These are phyloP conservation scores for Lytechinus variegatus DNA, from an alignment of 35 echinoderm and acorn worm species.

Conservation along the genomic window DNA sequence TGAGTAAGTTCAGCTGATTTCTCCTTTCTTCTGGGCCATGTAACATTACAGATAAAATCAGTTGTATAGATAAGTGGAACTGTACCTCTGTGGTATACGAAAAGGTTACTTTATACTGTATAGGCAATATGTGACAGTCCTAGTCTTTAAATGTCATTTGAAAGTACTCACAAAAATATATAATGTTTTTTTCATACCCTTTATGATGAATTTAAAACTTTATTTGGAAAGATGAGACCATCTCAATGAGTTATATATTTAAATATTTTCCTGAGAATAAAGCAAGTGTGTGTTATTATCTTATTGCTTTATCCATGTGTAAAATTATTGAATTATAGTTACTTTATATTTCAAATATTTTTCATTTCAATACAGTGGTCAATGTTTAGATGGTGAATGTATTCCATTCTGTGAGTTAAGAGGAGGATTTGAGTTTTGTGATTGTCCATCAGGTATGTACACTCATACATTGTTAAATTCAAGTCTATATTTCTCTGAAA, in stretches of 20 bases:
- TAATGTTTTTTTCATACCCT: no score
- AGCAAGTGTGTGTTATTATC: not conserved
- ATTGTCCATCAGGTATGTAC: conserved; percentile 27
- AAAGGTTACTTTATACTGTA: no score
- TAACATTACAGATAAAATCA: no score
- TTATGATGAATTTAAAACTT: no score
- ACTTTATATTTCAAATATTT: not conserved
- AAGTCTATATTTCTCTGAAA: no score
- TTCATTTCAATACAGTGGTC: conserved; percentile 5
- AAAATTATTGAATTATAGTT: not conserved
- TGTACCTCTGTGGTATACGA: no score
- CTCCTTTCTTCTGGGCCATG: not conserved
- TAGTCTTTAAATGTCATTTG: not conserved
- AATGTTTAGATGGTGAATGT: conserved; percentile 21
- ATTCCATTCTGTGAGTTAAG: conserved; percentile 26
- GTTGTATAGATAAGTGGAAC: no score
- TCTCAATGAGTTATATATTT: no score
- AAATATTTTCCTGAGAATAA: no score
- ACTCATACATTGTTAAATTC: not conserved
- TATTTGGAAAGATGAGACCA: no score
- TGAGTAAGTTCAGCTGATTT: not conserved
- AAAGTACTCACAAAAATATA: no score
- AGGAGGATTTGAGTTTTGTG: not conserved
- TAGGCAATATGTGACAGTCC: not conserved
- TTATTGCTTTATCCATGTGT: not conserved